Evolutionary conservation across 2,797 vertebrate species (phyloP).

Genomic region (Oceanodroma leucorhoa): DNA sequence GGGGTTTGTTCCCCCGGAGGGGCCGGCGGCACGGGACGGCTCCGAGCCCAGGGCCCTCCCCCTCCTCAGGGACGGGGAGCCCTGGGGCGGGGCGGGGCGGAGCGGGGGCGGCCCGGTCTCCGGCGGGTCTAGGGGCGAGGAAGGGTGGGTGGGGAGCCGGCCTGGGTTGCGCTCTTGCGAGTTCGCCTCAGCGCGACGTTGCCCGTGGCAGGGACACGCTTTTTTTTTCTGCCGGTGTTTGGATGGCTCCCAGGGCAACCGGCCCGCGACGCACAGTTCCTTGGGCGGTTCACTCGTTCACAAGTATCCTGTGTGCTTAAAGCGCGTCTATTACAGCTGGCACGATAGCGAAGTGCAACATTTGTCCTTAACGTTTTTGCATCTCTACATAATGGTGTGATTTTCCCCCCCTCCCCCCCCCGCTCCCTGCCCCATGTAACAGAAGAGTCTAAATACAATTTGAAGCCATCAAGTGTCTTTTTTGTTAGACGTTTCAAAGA

Average conservation of each 20-base stretch:
- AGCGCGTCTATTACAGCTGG: background rate
- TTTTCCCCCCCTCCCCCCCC: rapidly evolving
- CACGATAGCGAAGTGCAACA: rapidly evolving
- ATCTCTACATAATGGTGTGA: rapidly evolving
- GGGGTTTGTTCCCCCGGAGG: rapidly evolving
- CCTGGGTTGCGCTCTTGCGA: rapidly evolving
- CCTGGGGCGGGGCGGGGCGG: no score
- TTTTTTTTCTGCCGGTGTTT: background rate
- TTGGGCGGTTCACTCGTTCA: rapidly evolving
- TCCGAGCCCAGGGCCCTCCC: no score
- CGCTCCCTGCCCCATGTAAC: rapidly evolving
- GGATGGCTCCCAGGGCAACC: background rate
- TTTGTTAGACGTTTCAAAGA: background rate
- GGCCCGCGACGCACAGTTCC: rapidly evolving
- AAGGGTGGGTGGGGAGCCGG: background rate
- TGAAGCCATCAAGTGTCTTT: background rate
- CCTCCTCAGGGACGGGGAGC: no score
- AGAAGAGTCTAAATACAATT: no score
- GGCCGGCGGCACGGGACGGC: background rate
- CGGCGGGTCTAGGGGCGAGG: no score
- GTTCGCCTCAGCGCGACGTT: background rate
- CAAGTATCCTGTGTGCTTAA: rapidly evolving
- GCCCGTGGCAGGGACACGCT: rapidly evolving
- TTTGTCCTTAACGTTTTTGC: no score
- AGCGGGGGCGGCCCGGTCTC: no score